phyloP scores from a whole-genome alignment of 2,888 invertebrate species.

The Tipula confusa region DNA sequence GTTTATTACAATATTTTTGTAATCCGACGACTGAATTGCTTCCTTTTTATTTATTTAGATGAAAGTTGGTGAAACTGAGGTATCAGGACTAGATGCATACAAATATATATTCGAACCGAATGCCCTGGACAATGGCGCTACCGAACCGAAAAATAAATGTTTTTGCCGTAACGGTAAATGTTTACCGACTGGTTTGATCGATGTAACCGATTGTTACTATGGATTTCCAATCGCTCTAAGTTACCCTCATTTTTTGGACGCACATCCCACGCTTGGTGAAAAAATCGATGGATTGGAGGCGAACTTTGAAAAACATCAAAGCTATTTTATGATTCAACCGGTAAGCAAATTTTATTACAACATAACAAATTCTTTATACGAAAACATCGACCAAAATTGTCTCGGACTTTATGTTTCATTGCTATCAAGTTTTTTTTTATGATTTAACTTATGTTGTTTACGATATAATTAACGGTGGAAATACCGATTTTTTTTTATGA shows the following conservation, averaged over 20 bases:
- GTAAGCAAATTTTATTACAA: slow-evolving; percentile 49
- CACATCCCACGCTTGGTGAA: slow-evolving; percentile 59
- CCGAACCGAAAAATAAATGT: slow-evolving; percentile 71
- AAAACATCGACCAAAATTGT: background rate
- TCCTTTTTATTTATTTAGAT: background rate
- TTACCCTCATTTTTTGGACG: slow-evolving; percentile 80
- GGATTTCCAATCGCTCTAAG: slow-evolving; percentile 86
- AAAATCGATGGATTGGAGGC: slow-evolving; percentile 67
- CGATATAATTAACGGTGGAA: background rate
- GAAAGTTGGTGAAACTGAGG: slow-evolving; percentile 51
- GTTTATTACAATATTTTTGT: background rate
- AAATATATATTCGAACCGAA: slow-evolving; percentile 73
- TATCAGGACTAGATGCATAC: slow-evolving; percentile 62
- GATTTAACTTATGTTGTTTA: background rate
- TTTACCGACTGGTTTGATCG: slow-evolving; percentile 69
- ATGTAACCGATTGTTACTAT: slow-evolving; percentile 83
- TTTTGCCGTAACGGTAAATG: slow-evolving; percentile 70
- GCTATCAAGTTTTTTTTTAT: background rate
- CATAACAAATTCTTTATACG: background rate
- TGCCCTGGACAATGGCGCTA: slow-evolving; percentile 70
- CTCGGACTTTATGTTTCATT: background rate
- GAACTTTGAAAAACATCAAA: slow-evolving; percentile 59
- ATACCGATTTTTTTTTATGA: background rate
- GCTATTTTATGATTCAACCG: slow-evolving; percentile 74
- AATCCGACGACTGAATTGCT: background rate